Evolutionary conservation across 2,888 invertebrate species (phyloP), one percentile per base, ranked within the genome.

Genomic region (Dugesia japonica): DNA sequence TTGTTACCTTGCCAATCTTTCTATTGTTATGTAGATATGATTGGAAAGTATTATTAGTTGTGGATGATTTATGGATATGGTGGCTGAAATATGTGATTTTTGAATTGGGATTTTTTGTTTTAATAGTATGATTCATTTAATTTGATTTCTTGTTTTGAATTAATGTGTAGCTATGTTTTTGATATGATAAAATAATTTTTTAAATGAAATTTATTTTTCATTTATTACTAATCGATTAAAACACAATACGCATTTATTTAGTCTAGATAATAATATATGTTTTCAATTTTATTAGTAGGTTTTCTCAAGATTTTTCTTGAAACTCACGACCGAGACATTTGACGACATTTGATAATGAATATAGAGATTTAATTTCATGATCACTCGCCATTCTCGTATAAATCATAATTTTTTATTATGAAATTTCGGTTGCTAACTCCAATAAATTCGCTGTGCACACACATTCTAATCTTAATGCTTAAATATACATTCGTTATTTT

Each of bases 1-100:
- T 56, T n/a, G 9, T 56, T 20, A 56, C 56, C 56, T 56, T 56
- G 56, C 56, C 56, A 56, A 56, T 56, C 56, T 56, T n/a, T 31
- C 56, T 56, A 56, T 56, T 56, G 56, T 56, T 56, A 56, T 56
- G 56, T 23, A 56, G 56, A 56, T 56, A 56, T 4, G 56, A 23
- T 56, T 56, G 56, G 23, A 56, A 56, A 20, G n/a, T 56, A 56
- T 56, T 56, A 56, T 56, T 56, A 20, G 23, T n/a, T 4, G 56
- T 56, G 9, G 56, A 13, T 56, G 56, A 56, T 56, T 56, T 56
- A 56, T 56, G 56, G 56, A 56, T 20, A 56, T 56, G 23, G 23
- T 56, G 23, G 17, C 23, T 56, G 7, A 56, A 20, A n/a, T n/a
- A 56, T 56, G 1, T 13, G 1, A 13, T 56, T 56, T 23, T 20